Base-by-base conservation (phyloP, 30 jellyfish, hydroid and myxozoan genomes). In the Cassiopea andromeda region DNA sequence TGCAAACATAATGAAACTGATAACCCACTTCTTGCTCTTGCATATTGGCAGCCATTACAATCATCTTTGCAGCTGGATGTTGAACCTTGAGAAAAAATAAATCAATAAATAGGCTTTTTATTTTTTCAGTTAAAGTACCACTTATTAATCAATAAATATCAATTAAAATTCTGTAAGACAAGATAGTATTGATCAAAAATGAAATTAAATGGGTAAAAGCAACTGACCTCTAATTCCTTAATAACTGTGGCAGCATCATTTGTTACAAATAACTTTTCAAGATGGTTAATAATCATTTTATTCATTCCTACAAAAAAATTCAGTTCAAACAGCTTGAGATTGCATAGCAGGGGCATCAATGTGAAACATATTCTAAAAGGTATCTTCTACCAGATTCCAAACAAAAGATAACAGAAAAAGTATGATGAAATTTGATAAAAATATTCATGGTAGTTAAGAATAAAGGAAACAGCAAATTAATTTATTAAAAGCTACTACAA, bases 31-130 rank as follows among this genome's bases (percentile, higher is more conserved):
- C 99, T 87, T 93, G 98, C 73, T 97, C 99, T 68, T 92, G 98
- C 99, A 97, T 97, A 75, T 97, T 94, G 78, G 98, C 92, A 71
- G 99, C 99, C 92, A 97, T 82, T 1, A 93, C 94, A 67, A 97
- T 85, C 97, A 97, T 87, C 83, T 97, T 97, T 48, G 99, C 99
- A 17, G 99, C 99, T 44, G 99, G 99, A 60, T 97, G 99, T 80
- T 97, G 78, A n/a, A 69, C 94, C 94, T 69, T 38, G 3, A 44
- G 18, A 46, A 48, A 49, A 74, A 64, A 64, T 17, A 64, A 54
- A 54, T 54, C 64, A 54, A 54, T 10, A 54, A 3, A 10, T 54
- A 6, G 12, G 64, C 12, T 10, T 10, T 54, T 54, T 10, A 54
- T 54, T 54, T 54, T 54, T 54, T 54, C 64, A 54, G 12, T 3